Base-by-base conservation (phyloP, 2,113 vertebrate species). In the Edolisoma coerulescens region DNA sequence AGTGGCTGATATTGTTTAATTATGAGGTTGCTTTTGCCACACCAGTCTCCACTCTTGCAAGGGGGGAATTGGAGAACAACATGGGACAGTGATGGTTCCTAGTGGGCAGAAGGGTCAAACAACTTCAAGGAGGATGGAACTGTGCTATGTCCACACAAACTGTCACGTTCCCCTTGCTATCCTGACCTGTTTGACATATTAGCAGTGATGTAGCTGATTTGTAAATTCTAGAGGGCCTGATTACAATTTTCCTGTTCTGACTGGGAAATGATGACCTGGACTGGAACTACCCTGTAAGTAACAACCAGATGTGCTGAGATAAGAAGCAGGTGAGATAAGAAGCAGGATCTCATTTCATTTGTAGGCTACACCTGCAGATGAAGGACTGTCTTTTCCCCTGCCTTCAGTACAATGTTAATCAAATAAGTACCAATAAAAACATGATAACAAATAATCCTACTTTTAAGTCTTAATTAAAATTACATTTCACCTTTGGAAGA, bases 401-500 rank as follows among this genome's bases (percentile, higher is more conserved):
- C 35, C 80, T 65, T 79, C 81, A 88, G 44, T 37, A 44, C n/a
- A 73, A 39, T 68, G 52, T 83, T 88, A 93, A 81, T 80, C 30
- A 85, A 91, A 83, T 59, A 27, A 88, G 47, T 70, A 74, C 17
- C 1, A 11, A 83, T 83, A 80, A 70, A 88, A 94, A 71, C 39
- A 49, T 23, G 35, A 39, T 74, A 81, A 87, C 10, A 63, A 93
- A 76, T 69, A 91, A 76, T 85, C 22, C 5, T 73, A 20, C 19
- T 57, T 83, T 91, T 28, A 80, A 93, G 30, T 74, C 82, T 71
- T 86, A 95, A 96, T 84, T 81, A 90, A 93, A 90, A 85, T 88
- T 74, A 70, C 14, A 49, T 84, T 94, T 93, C 41, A 84, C 61
- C 59, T 92, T 88, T 88, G 37, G 24, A 76, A 90, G 35, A 87